Base-by-base conservation (phyloP, 1,140 invertebrate species). In the Trachymyrmex septentrionalis region DNA sequence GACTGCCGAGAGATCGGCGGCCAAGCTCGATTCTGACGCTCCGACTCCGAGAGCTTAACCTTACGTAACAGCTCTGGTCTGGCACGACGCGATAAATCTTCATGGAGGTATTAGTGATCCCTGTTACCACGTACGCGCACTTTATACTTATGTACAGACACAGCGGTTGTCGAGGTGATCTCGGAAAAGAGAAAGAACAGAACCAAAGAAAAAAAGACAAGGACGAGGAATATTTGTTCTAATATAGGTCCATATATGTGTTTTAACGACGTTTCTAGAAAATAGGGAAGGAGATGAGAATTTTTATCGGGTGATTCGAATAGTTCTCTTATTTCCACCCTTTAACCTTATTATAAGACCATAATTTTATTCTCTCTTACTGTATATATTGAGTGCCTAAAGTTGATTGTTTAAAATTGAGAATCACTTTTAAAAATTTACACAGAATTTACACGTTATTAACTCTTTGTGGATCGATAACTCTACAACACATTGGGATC, bases 21-120 rank as follows among this genome's bases (percentile, higher is more conserved):
- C 38, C 50, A 53, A 50, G 48, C 81, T 81, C 89, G 73, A 90
- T 88, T 87, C 87, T 90, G 73, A 86, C 81, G 71, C 86, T 48
- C 69, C 86, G 88, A 90, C 88, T 86, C 77, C 80, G 80, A 88
- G 87, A 88, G 87, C 87, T 91, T 91, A 91, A 91, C 88, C 91
- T 92, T 90, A 91, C 87, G 86, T 90, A 90, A 91, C 88, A 86
- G 66, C 85, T 78, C 55, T 84, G 27, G 50, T 53, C 30, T 72
- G 57, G 71, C 64, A 63, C 48, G 27, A 27, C 61, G 80, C 90
- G 81, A 92, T 92, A 92, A 92, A 92, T 92, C 92, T 92, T 75
- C 61, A 53, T 38, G n/a, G 16, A 64, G 57, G 87, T 89, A 92
- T 91, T 90, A 92, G 88, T 63, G 81, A 64, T 71, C 88, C 89